Conservation (phyloP, 1,140 invertebrate genomes). For the Wiebesia pumilae region DNA sequence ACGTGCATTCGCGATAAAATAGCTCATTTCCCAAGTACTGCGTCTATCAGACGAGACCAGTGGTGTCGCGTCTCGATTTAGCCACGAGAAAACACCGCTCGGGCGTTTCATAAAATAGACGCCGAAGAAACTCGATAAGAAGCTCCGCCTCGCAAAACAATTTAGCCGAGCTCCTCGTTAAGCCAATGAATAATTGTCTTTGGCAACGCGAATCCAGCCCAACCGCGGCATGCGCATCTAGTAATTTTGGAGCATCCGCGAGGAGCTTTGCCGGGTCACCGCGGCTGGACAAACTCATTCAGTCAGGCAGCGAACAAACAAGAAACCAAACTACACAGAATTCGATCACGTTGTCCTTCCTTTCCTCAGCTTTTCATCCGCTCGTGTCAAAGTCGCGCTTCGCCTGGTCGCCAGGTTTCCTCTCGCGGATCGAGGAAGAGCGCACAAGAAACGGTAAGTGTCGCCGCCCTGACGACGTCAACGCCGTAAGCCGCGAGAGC, state of each 20-base stretch:
- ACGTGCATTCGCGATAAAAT: not conserved
- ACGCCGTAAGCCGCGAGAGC: not conserved
- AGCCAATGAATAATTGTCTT: not conserved
- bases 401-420: not conserved
- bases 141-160: not conserved
- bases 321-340: too few species aligned
- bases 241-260: not conserved
- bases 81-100: not conserved
- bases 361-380: too few species aligned
- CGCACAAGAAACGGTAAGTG: constrained; percentile 1
- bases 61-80: not conserved
- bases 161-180: not conserved
- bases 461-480: constrained; percentile 13
- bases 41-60: not conserved
- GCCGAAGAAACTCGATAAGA: not conserved
- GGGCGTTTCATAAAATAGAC: not conserved
- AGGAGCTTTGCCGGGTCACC: too few species aligned
- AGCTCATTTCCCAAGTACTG: not conserved
- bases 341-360: too few species aligned
- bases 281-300: too few species aligned
- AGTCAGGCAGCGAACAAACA: too few species aligned
- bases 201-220: not conserved
- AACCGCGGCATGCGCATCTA: not conserved
- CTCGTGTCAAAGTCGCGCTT: not conserved
- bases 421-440: not conserved